Evolutionary conservation across 2,888 invertebrate species (phyloP), one percentile per base, ranked within the genome.

Genomic region (Trypoxylon attenuatum): DNA sequence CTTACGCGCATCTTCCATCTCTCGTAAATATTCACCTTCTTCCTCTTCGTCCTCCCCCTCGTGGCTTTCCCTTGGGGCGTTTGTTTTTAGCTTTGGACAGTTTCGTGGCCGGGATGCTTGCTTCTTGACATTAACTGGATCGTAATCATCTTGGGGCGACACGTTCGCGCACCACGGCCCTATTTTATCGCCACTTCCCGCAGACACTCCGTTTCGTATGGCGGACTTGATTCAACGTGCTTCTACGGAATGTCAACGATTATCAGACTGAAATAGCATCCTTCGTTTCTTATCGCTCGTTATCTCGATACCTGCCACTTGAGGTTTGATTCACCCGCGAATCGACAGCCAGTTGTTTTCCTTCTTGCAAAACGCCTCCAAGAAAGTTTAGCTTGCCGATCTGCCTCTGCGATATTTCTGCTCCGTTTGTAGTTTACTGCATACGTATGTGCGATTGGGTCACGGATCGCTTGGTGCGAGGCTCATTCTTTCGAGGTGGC

Each of bases 241-340:
- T 49, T 27, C n/a, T 43, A 49, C 16, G 49, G 60, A 63, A 63
- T 60, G 60, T 52, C 53, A 47, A 59, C 60, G 60, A 60, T 45
- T 50, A 42, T 23, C 38, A n/a, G 13, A 1, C 42, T 33, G 18
- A 23, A 16, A 33, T 25, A 45, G 38, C 16, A n/a, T 21, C 5
- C 15, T 33, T 33, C 33, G 33, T 13, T 1, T 23, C 41, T 53
- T 41, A 27, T 27, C 39, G 33, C 25, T 42, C 33, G 47, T 53
- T 53, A 63, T 50, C 51, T 52, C 18, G 15, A 5, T 22, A 21
- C 29, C 4, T 13, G 15, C 6, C 21, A 10, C 4, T 15, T 6
- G 10, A 25, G 23, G 25, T 13, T 6, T 4, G 33, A n/a, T n/a
- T n/a, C n/a, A n/a, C n/a, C n/a, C n/a, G n/a, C n/a, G n/a, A n/a